Conservation (phyloP, 92 coral and sea anemone species). For the Phenganax subtilis region DNA sequence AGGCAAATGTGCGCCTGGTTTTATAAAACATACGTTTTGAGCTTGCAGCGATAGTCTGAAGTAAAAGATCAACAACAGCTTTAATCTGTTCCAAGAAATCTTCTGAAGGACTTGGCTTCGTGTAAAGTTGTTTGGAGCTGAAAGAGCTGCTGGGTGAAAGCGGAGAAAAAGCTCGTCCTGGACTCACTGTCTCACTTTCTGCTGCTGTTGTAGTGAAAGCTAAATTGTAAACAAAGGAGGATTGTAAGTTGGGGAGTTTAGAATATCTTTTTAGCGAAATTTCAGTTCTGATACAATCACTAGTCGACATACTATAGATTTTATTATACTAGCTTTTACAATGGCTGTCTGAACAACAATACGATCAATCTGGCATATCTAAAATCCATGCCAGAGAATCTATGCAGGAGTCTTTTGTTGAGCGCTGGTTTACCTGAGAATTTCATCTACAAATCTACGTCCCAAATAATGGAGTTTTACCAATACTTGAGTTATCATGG, state of each 20-base stretch:
- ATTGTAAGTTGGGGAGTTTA: background rate
- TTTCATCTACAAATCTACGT: too few species aligned
- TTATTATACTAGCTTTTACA: background rate
- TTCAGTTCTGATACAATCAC: background rate
- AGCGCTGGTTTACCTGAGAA: too few species aligned
- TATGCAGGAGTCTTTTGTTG: background rate
- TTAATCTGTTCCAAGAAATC: conserved; percentile 54
- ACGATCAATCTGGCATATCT: background rate
- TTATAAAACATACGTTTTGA: conserved; percentile 65
- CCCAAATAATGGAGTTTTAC: too few species aligned
- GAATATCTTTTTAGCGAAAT: background rate
- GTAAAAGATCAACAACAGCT: conserved; percentile 70
- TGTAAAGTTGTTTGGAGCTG: conserved; percentile 47
- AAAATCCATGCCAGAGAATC: background rate
- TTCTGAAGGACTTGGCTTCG: conserved; percentile 52
- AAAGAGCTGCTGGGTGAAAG: conserved; percentile 36
- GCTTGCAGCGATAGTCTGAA: conserved; percentile 65
- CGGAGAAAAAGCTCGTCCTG: conserved; percentile 35
- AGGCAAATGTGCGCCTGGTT: background rate
- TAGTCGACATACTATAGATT: background rate
- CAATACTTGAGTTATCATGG: too few species aligned
- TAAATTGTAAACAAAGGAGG: conserved; percentile 15
- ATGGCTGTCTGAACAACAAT: background rate
- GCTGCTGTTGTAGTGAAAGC: conserved; percentile 54
- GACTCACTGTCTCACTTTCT: conserved; percentile 29